These are phyloP conservation scores for Bombus affinis DNA, from an alignment of 1,140 invertebrate species.

Conservation along the genomic window DNA sequence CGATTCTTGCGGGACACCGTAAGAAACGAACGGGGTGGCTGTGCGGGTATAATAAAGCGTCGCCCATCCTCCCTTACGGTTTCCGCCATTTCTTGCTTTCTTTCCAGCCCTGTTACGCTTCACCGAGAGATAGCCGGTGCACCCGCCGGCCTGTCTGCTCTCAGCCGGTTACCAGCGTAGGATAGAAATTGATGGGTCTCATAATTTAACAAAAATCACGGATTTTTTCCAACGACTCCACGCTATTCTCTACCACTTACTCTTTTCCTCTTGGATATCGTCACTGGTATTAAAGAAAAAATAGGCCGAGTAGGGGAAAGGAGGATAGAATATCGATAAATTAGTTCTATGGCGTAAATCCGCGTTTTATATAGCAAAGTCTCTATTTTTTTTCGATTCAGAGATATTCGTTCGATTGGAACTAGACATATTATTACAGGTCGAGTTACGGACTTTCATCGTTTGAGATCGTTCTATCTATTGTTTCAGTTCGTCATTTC, in stretches of 20 bases:
- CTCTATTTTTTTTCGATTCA: background rate
- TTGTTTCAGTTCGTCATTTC: too few species aligned
- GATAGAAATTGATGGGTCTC: slow-evolving; percentile 74
- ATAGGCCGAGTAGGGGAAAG: rapidly evolving
- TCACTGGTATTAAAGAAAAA: background rate
- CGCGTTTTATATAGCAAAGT: background rate
- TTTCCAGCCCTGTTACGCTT: slow-evolving; percentile 44
- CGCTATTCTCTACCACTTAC: slow-evolving; percentile 5
- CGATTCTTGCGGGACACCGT: slow-evolving; percentile 67
- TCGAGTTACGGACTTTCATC: too few species aligned
- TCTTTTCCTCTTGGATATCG: too few species aligned
- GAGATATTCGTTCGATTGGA: too few species aligned
- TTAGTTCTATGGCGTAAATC: background rate
- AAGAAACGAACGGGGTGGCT: slow-evolving; percentile 55
- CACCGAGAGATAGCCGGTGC: slow-evolving; percentile 46
- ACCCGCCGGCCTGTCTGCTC: slow-evolving; percentile 9
- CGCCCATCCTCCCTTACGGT: slow-evolving; percentile 41
- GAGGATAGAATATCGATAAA: background rate
- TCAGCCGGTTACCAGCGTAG: slow-evolving; percentile 17
- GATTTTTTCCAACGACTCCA: slow-evolving; percentile 54
- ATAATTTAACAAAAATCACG: slow-evolving; percentile 71
- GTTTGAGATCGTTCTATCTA: too few species aligned
- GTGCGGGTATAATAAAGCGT: slow-evolving; percentile 63
- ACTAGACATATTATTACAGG: too few species aligned
- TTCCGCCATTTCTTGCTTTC: slow-evolving; percentile 54